Evolutionary conservation across 37 sponge, comb jelly and placozoan genomes (phyloP).

Genomic region (Tethya wilhelma): DNA sequence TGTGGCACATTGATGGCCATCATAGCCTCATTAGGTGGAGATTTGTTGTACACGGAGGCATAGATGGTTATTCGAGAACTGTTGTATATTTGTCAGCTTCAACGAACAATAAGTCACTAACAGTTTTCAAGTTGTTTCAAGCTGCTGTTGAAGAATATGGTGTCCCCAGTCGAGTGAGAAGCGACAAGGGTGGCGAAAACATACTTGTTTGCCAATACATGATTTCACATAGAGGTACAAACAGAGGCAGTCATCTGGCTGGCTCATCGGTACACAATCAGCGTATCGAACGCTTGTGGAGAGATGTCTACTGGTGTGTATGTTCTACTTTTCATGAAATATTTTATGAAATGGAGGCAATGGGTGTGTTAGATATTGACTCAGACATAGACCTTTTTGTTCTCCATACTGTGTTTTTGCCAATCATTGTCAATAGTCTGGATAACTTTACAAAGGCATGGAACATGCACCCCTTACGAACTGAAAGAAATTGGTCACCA

Average conservation of each 20-base stretch:
- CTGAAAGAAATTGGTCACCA: slow-evolving; percentile 41
- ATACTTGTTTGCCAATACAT: slow-evolving; percentile 29
- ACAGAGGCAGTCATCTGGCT: slow-evolving; percentile 42
- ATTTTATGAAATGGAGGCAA: slow-evolving; percentile 22
- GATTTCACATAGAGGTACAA: slow-evolving; percentile 21
- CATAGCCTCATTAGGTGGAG: slow-evolving; percentile 49
- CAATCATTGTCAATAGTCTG: neutral
- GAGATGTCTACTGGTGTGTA: slow-evolving; percentile 60
- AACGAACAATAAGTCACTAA: slow-evolving; percentile 37
- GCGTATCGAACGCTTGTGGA: slow-evolving; percentile 36
- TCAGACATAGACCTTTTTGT: slow-evolving; percentile 15
- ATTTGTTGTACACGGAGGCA: slow-evolving; percentile 44
- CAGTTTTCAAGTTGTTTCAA: slow-evolving; percentile 25
- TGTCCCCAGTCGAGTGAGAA: slow-evolving; percentile 26
- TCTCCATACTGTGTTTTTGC: slow-evolving; percentile 22
- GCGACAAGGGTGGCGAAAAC: slow-evolving; percentile 50
- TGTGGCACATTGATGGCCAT: slow-evolving; percentile 61
- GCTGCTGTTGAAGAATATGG: slow-evolving; percentile 18
- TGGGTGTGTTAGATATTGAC: slow-evolving; percentile 17
- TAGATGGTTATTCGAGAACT: slow-evolving; percentile 45
- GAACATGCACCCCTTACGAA: slow-evolving; percentile 33
- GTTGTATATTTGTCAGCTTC: slow-evolving; percentile 12
- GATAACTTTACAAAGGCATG: slow-evolving; percentile 10
- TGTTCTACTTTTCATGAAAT: slow-evolving; percentile 32
- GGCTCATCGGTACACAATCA: slow-evolving; percentile 49